Evolutionary conservation across 2,888 invertebrate species (phyloP), one percentile per base, ranked within the genome.

Genomic region (Bhutanitis thaidina): DNA sequence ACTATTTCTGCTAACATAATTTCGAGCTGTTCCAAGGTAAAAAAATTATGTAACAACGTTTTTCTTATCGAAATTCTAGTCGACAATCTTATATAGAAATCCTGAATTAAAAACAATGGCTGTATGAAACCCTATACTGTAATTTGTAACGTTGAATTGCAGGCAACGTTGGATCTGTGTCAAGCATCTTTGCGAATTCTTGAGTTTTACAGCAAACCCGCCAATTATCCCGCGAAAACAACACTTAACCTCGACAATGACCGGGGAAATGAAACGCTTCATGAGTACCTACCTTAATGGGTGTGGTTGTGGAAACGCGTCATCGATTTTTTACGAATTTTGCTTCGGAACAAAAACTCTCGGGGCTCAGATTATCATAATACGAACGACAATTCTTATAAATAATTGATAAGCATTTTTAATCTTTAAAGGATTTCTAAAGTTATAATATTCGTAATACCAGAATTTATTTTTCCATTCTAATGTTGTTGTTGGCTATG

Each of bases 141-240:
- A 43, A 38, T 43, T 49, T 16, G 38, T 43, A 25, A 25, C 25
- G 37, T 25, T 43, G 14, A 25, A 43, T 38, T 14, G 49, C 38
- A 25, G 38, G 14, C 38, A 36, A 14, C 29, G 36, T 43, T 32
- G 43, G 37, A 49, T 43, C 38, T 49, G 49, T 49, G 49, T 49
- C 49, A 49, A 49, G 49, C 32, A 38, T 9, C 29, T 49, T 29
- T 38, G 49, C 49, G 49, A 43, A 43, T 38, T 49, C 43, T 49
- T 38, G 43, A 43, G 49, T 25, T 43, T 49, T 43, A 43, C 13
- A 43, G 43, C 38, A 38, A 43, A 49, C 49, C 49, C 55, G 58
- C 67, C 69, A 69, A 69, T 70, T 70, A 66, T 54, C 43, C 39
- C 53, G 44, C 54, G 51, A 44, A 52, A 43, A 43, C 43, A 49